Percentiles rank a stretch among this genome's conserved stretches.
Evolutionary conservation across 2,888 invertebrate species (phyloP).

Genomic region (Ctena decussata): DNA sequence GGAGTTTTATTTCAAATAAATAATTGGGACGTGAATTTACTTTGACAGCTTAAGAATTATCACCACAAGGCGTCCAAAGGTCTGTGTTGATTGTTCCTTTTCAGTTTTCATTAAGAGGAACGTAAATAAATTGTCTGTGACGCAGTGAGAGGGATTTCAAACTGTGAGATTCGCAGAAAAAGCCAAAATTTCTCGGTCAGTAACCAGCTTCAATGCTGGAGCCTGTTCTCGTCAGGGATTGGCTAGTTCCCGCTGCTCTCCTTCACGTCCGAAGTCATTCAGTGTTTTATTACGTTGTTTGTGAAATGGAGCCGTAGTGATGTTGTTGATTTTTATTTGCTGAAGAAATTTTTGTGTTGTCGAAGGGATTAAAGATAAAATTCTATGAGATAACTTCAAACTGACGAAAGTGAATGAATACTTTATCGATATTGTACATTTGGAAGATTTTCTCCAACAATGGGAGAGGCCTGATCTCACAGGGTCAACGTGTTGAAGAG

Average conservation of each 20-base stretch:
- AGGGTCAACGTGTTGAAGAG: too few species aligned
- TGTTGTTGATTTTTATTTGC: neutral
- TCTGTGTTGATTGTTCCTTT: neutral
- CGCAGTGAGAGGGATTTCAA: neutral
- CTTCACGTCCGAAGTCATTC: slow-evolving; percentile 7
- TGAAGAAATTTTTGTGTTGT: neutral
- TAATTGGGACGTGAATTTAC: neutral
- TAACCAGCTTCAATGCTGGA: neutral
- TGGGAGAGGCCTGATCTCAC: too few species aligned
- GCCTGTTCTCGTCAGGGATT: neutral
- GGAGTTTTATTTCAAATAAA: slow-evolving; percentile 8
- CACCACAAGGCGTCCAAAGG: neutral
- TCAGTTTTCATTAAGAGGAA: slow-evolving; percentile 2
- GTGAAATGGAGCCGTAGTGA: neutral
- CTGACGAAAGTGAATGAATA: neutral
- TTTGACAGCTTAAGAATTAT: neutral
- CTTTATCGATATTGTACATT: neutral
- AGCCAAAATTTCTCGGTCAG: neutral
- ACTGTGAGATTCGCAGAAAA: neutral
- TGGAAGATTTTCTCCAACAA: neutral
- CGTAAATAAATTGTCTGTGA: slow-evolving; percentile 12
- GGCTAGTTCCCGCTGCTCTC: neutral
- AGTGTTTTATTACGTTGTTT: neutral
- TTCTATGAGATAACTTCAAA: neutral
- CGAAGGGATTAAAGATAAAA: neutral